These are phyloP conservation scores for Hemiscyllium ocellatum DNA, from an alignment of 2,113 vertebrate genomes.

Conservation along the genomic window DNA sequence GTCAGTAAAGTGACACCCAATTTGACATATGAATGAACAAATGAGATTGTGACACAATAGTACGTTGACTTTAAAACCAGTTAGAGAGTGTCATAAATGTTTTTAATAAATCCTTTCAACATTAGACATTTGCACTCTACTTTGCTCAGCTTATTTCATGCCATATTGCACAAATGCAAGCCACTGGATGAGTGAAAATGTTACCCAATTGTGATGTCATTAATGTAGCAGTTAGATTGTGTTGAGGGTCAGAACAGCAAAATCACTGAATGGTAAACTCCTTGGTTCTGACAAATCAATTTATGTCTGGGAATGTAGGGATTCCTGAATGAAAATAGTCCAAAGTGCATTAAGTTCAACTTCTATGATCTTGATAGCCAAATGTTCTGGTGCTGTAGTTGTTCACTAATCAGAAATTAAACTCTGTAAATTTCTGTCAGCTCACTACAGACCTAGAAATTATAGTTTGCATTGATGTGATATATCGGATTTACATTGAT, in stretches of 20 bases:
- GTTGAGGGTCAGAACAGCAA: not conserved
- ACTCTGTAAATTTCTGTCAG: not conserved
- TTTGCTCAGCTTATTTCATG: not conserved
- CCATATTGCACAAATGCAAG: not conserved
- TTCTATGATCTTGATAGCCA: not conserved
- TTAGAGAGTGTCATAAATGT: too few species aligned
- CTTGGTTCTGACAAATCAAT: not conserved
- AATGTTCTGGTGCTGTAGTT: not conserved
- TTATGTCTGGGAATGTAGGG: not conserved
- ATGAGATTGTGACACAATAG: not conserved
- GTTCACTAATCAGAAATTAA: too few species aligned
- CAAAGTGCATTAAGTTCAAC: not conserved
- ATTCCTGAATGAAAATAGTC: not conserved
- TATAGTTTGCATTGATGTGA: not conserved
- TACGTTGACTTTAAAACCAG: not conserved
- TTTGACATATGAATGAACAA: not conserved
- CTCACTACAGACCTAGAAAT: not conserved
- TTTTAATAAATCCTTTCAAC: not conserved
- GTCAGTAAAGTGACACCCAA: not conserved
- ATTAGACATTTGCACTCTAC: not conserved
- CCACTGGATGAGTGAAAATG: not conserved
- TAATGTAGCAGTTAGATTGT: not conserved
- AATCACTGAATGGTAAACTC: not conserved
- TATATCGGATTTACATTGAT: not conserved
- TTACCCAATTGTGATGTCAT: not conserved